Evolutionary conservation across 2,888 invertebrate species (phyloP), one percentile per base, ranked within the genome.

Genomic region (Coelopa pilipes): DNA sequence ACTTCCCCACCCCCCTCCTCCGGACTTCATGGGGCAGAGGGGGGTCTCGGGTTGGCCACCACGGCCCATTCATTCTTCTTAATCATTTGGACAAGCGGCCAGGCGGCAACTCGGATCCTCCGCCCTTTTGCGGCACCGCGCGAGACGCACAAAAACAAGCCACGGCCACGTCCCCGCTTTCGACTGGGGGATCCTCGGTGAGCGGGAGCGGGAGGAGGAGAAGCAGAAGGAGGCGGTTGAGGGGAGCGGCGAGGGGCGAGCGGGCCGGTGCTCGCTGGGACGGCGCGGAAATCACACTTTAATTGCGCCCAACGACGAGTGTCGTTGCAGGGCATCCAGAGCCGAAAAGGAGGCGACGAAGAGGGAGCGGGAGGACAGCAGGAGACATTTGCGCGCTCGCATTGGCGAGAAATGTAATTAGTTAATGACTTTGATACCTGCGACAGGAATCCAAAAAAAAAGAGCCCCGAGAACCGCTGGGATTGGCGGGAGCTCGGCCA

Each of bases 341-440:
- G 34, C 4, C 2, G 34, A 34, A 7, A 34, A 34, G 2, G 34
- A 7, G 60, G 9, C 34, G 62, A 3, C 3, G n/a, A 15, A 15
- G 2, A n/a, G 45, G 17, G 1, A 60, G 60, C 1, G 60, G 34
- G 24, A 21, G 1, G 15, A 60, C 9, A 24, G 62, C 24, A 62
- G 34, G 12, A 34, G 50, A 49, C 66, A 49, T 63, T 71, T 47
- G 65, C 71, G 71, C 71, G 65, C 71, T 63, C 71, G 71, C 65
- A 71, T 71, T 71, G 71, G 71, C 46, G 71, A 71, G 71, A 71
- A 71, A 65, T 71, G 71, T 71, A 71, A 71, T 71, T 71, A 71
- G 71, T 71, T 71, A 71, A 71, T 71, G 71, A 71, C 71, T 63
- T 71, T 71, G 71, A 71, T 71, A 65, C 55, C 63, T 65, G 71